A percentile compares a stretch with the other conserved stretches of the same genome.
These are phyloP conservation scores for Acholoe squamosa DNA, from an alignment of 2,888 invertebrate genomes.

Conservation along the genomic window DNA sequence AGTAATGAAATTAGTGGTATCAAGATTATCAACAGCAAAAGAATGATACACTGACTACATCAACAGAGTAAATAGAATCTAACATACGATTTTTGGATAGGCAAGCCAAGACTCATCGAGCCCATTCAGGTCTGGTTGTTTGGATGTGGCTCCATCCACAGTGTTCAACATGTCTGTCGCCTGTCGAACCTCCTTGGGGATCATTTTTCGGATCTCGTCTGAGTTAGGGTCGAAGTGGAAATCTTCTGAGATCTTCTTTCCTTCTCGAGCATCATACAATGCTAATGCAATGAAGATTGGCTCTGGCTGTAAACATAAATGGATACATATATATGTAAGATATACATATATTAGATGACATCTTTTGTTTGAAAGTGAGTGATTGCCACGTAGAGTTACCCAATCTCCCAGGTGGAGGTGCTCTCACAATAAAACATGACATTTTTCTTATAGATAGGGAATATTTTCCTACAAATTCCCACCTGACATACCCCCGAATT, in stretches of 20 bases:
- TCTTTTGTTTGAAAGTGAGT: too few species aligned
- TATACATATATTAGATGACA: too few species aligned
- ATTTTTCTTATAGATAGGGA: too few species aligned
- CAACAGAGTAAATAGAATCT: background rate
- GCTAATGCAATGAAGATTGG: constrained; percentile 96
- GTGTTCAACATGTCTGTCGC: constrained; percentile 76
- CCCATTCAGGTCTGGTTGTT: constrained; percentile 87
- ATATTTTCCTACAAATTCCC: too few species aligned
- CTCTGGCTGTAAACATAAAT: constrained; percentile 88
- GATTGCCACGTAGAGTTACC: too few species aligned
- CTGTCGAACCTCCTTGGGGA: constrained; percentile 76
- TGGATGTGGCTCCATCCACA: constrained; percentile 74
- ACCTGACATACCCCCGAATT: too few species aligned
- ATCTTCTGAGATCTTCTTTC: constrained; percentile 95
- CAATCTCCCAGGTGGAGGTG: too few species aligned
- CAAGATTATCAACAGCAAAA: too few species aligned
- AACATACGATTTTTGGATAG: constrained; percentile 82
- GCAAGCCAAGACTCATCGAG: constrained; percentile 90
- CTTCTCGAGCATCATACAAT: constrained; percentile 93
- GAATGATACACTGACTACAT: background rate
- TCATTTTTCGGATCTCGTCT: constrained; percentile 78
- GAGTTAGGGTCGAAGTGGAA: constrained; percentile 87
- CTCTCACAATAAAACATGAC: too few species aligned
- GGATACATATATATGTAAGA: too few species aligned
- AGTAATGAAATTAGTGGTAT: too few species aligned